These are phyloP conservation scores for Lepas anatifera DNA, from an alignment of 2,888 invertebrate genomes.

Conservation along the genomic window DNA sequence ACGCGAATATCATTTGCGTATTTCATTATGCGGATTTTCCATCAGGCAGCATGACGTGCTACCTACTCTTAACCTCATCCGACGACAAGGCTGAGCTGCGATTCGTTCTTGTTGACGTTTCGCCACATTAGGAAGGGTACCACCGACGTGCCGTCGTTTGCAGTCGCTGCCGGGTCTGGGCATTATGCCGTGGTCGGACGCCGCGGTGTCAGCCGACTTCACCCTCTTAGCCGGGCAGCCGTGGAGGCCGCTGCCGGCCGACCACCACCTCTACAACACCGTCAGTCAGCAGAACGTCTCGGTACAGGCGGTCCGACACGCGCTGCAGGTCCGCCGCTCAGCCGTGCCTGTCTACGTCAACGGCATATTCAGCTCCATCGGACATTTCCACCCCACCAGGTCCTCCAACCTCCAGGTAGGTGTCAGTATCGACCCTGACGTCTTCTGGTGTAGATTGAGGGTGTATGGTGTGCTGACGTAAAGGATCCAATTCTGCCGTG, in stretches of 20 bases:
- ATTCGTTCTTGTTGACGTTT: too few species aligned
- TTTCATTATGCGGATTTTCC: too few species aligned
- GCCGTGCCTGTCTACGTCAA: conserved; percentile 21
- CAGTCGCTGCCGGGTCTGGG: neutral
- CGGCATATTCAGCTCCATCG: conserved; percentile 21
- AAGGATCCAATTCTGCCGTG: too few species aligned
- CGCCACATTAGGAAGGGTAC: too few species aligned
- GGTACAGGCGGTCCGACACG: neutral
- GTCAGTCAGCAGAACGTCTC: conserved; percentile 20
- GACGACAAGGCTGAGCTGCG: too few species aligned
- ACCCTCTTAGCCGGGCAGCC: neutral
- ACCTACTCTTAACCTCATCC: too few species aligned
- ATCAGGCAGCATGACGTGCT: too few species aligned
- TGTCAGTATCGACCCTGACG: too few species aligned
- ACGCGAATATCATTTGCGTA: too few species aligned
- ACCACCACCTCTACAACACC: conserved; percentile 15
- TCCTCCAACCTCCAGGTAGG: conserved; percentile 20
- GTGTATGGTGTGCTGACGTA: too few species aligned
- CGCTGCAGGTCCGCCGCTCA: neutral
- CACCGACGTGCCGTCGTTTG: too few species aligned
- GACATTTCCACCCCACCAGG: conserved; percentile 21
- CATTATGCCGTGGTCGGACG: conserved; percentile 8
- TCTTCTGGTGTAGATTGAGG: too few species aligned
- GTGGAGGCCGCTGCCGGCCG: conserved; percentile 10
- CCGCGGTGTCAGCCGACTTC: neutral